Percentiles rank a stretch among this genome's conserved stretches.
These are phyloP conservation scores for Motacilla alba DNA, from an alignment of 2,113 vertebrate genomes.

Conservation along the genomic window DNA sequence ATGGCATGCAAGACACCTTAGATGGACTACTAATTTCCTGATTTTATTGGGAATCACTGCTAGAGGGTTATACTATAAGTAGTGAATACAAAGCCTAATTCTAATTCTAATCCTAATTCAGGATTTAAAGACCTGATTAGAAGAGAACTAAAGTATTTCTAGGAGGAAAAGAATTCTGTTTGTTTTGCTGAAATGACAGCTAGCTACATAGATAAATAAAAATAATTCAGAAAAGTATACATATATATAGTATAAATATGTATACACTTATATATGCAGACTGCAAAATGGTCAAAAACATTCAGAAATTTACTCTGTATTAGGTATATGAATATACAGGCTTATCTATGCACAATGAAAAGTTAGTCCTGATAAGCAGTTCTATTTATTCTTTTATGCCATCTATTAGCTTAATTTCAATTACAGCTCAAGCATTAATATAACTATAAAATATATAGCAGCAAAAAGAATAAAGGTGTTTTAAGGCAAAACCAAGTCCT, in stretches of 20 bases:
- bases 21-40: not conserved
- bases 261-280: not conserved
- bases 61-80: not conserved
- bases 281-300: not conserved
- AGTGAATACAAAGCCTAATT: not conserved
- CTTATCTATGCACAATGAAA: not conserved
- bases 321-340: not conserved
- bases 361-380: not conserved
- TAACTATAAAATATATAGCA: not conserved
- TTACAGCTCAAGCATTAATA: not conserved
- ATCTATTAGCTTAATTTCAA: not conserved
- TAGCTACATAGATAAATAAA: not conserved
- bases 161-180: not conserved
- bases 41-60: not conserved
- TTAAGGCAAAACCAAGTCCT: not conserved
- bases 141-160: not conserved
- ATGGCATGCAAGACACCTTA: not conserved
- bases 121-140: not conserved
- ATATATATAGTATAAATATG: not conserved
- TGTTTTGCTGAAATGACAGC: not conserved
- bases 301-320: not conserved
- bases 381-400: not conserved
- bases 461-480: not conserved
- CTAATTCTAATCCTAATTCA: not conserved
- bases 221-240: not conserved